Evolutionary conservation across 2,113 vertebrate genomes (phyloP), one percentile per base, ranked within the genome.

Genomic region (Pseudorasbora parva): DNA sequence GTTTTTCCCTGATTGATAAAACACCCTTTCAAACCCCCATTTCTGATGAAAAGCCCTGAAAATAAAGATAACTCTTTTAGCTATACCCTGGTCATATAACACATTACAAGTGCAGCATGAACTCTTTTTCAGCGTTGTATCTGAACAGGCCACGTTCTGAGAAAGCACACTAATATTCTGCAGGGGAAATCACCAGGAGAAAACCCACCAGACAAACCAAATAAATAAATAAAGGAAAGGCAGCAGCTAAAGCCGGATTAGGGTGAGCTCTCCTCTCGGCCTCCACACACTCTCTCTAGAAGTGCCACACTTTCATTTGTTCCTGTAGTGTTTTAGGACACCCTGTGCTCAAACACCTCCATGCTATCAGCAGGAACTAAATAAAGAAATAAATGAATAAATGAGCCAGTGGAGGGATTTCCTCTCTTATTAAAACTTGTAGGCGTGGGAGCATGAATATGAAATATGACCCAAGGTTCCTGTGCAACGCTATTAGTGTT

Each of bases 171-270:
- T 37, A 45, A 59, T 45, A 60, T 19, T 15, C 72, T 51, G 47
- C 47, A 74, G 72, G 72, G 45, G 72, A 30, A 51, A 74, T 51
- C 72, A 74, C 25, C 47, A 74, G 71, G 45, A 51, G 71, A 51
- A 74, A 74, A 49, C 68, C 27, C 12, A 45, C 1, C 81, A 59
- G 33, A 80, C 30, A 77, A 59, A 75, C 54, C 9, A 82, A 59
- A 49, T n/a, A 82, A 66, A 85, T 68, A 62, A 79, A 85, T 21
- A 25, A 51, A 4, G 59, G 37, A 57, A 51, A 49, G 6, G 25
- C 57, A 30, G 73, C 57, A 49, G 60, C 47, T 84, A 78, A 74
- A 87, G 81, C 81, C 21, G 81, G 85, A 86, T 79, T 86, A 86
- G 74, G 37, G 49, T 45, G 57, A 60, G 57, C 56, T 62, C 33